A percentile compares a stretch with the other conserved stretches of the same genome.
These are phyloP conservation scores for Oriolus oriolus DNA, from an alignment of 2,113 vertebrate genomes.

Conservation along the genomic window DNA sequence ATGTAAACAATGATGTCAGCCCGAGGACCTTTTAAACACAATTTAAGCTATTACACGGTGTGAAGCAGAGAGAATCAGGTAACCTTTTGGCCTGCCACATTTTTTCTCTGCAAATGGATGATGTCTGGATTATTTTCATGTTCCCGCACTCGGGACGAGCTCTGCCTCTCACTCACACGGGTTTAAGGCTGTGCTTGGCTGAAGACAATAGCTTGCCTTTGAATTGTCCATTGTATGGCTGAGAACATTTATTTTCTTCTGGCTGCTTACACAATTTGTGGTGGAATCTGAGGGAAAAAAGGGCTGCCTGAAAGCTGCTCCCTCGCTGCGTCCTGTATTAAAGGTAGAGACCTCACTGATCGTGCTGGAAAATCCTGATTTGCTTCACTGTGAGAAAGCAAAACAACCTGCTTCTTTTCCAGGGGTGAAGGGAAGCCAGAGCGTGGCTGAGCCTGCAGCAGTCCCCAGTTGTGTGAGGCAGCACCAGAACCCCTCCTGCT, in stretches of 20 bases:
- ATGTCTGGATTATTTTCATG: background rate
- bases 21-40: background rate
- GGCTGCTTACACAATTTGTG: background rate
- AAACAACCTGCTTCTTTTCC: background rate
- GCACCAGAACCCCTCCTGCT: background rate
- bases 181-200: background rate
- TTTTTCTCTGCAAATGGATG: background rate
- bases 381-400: background rate
- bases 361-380: background rate
- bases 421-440: background rate
- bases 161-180: background rate
- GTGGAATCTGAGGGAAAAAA: background rate
- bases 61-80: slow-evolving; percentile 11
- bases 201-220: background rate
- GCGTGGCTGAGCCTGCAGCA: background rate
- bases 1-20: slow-evolving; percentile 44
- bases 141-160: background rate
- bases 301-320: background rate
- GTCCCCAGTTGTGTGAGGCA: background rate
- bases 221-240: background rate
- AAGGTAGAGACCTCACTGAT: background rate
- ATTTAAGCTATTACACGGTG: background rate
- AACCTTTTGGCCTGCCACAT: slow-evolving; percentile 15
- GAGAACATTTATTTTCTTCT: background rate
- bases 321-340: background rate